Conservation (phyloP, 1,140 invertebrate genomes). For the Polyergus mexicanus region DNA sequence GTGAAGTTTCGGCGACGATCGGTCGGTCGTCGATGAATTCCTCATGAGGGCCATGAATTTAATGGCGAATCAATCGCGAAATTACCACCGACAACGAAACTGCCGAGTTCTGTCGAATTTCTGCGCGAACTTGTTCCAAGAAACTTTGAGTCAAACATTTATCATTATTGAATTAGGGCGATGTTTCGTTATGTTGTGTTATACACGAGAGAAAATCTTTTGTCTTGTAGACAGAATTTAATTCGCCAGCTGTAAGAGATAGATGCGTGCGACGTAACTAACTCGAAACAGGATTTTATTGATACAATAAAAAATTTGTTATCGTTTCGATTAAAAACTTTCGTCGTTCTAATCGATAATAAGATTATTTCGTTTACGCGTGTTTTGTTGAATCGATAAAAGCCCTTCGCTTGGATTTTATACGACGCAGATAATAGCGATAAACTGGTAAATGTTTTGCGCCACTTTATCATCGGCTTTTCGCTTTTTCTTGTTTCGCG, state of each 20-base stretch:
- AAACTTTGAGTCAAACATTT: background rate
- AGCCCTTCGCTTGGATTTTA: slow-evolving; percentile 13
- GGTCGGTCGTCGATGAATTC: slow-evolving; percentile 61
- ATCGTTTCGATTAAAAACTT: background rate
- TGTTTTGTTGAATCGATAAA: background rate
- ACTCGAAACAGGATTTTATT: background rate
- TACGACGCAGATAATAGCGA: slow-evolving; percentile 28
- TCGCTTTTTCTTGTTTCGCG: background rate
- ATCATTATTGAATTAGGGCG: background rate
- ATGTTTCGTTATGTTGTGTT: background rate
- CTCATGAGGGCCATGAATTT: slow-evolving; percentile 69
- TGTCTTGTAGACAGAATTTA: slow-evolving; percentile 10
- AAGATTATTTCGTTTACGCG: background rate
- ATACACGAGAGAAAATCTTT: background rate
- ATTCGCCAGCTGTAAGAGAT: too few relatives aligned
- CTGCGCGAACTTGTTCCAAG: background rate
- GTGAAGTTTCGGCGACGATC: slow-evolving; percentile 52
- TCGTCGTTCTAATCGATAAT: background rate
- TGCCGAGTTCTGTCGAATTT: background rate
- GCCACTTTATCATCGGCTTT: slow-evolving; percentile 61
- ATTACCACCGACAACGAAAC: slow-evolving; percentile 43
- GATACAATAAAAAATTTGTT: background rate
- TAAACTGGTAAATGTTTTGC: slow-evolving; percentile 42
- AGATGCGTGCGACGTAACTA: too few relatives aligned
- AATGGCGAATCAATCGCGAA: slow-evolving; percentile 66